Conservation (phyloP, 2,888 invertebrate genomes). For the Zele albiditarsus region DNA sequence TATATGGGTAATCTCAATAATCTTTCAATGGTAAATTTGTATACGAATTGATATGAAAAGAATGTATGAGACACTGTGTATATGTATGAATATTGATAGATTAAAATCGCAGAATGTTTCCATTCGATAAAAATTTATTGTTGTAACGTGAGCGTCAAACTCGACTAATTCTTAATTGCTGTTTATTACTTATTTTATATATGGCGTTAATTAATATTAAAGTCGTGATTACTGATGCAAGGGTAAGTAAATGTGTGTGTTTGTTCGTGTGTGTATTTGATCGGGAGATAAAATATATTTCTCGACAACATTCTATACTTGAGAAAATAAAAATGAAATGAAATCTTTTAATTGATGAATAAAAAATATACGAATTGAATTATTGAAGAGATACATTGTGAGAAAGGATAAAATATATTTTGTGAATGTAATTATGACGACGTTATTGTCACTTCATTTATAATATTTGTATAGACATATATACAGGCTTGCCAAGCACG, state of each 20-base stretch:
- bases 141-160: background rate
- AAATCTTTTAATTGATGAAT: background rate
- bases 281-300: background rate
- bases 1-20: conserved; percentile 4
- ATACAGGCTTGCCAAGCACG: background rate
- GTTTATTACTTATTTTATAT: background rate
- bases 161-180: background rate
- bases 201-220: background rate
- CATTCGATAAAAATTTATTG: background rate
- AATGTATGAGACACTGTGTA: background rate
- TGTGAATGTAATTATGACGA: background rate
- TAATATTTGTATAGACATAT: background rate
- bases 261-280: background rate
- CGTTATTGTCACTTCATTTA: background rate
- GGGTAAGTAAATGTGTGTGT: background rate
- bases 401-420: background rate
- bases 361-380: background rate
- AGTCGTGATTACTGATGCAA: background rate
- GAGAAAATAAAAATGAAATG: conserved; percentile 1
- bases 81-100: too few relatives aligned
- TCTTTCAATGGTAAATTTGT: background rate
- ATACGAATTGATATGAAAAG: background rate
- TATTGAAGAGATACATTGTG: background rate
- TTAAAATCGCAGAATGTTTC: background rate
- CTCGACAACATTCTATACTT: background rate